Evolutionary conservation across 2,888 invertebrate genomes (phyloP).

Genomic region (Agrilus mali): DNA sequence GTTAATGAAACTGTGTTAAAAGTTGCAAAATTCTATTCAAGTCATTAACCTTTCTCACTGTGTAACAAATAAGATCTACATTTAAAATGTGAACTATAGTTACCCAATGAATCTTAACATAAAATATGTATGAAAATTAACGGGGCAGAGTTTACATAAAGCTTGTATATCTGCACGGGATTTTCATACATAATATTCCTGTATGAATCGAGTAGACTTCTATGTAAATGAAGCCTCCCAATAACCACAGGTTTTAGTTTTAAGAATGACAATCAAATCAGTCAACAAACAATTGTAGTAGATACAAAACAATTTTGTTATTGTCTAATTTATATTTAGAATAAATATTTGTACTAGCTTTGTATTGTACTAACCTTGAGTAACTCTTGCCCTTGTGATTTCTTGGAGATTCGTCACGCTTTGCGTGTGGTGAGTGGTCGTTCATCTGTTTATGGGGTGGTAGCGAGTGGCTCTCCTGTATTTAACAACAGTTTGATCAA

Average conservation of each 20-base stretch:
- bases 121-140: conserved; percentile 5
- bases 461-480: conserved; percentile 27
- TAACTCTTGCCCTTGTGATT: conserved; percentile 32
- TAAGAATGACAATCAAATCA: background rate
- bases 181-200: conserved; percentile 9
- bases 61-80: too few relatives aligned
- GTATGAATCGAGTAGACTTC: conserved; percentile 11
- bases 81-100: too few relatives aligned
- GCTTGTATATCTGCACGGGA: conserved; percentile 7
- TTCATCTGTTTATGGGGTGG: conserved; percentile 25
- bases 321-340: too few relatives aligned
- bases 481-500: conserved; percentile 8
- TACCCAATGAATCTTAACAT: background rate
- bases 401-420: conserved; percentile 31
- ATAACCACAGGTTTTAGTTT: conserved; percentile 11
- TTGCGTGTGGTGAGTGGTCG: conserved; percentile 28
- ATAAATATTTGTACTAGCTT: background rate
- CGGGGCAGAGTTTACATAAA: conserved; percentile 5
- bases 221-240: conserved; percentile 9
- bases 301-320: too few relatives aligned
- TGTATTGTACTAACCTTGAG: conserved; percentile 25
- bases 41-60: too few relatives aligned
- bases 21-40: too few relatives aligned
- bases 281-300: too few relatives aligned
- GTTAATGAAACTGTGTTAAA: too few relatives aligned